These are phyloP conservation scores for Campoletis sonorensis DNA, from an alignment of 1,140 invertebrate species.

Conservation along the genomic window DNA sequence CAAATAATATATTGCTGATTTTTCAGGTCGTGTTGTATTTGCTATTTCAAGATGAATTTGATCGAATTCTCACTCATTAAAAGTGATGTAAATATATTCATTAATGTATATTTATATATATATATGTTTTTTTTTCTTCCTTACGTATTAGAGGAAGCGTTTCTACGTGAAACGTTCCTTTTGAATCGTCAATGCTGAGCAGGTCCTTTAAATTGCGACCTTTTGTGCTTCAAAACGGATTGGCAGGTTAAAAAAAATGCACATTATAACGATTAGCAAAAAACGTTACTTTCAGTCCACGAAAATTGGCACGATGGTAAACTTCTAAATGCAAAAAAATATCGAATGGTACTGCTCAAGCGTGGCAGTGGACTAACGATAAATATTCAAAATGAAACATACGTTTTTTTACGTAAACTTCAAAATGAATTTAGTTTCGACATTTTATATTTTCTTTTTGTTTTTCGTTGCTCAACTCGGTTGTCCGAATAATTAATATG, in stretches of 20 bases:
- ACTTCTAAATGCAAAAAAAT: not conserved
- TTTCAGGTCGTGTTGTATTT: not conserved
- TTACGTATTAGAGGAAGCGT: not conserved
- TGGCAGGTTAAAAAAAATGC: not conserved
- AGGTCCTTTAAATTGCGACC: not conserved
- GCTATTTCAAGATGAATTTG: not conserved
- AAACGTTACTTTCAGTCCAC: constrained; percentile 4
- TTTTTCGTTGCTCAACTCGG: too few species aligned
- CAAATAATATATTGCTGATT: constrained; percentile 15
- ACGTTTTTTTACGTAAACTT: too few species aligned
- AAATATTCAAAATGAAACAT: not conserved
- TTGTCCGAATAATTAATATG: too few species aligned
- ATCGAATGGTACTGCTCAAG: not conserved
- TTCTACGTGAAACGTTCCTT: not conserved
- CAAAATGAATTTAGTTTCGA: not conserved
- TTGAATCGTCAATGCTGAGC: not conserved
- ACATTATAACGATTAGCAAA: not conserved
- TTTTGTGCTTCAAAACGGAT: not conserved
- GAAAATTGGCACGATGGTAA: constrained; percentile 3
- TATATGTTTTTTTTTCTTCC: not conserved
- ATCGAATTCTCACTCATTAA: not conserved
- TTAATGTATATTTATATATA: too few species aligned
- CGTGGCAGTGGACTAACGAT: not conserved
- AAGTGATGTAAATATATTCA: not conserved
- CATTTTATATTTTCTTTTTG: not conserved